Percentiles rank a stretch among this genome's conserved stretches.
Conservation (phyloP, 1,140 invertebrate genomes). For the Solenopsis invicta region DNA sequence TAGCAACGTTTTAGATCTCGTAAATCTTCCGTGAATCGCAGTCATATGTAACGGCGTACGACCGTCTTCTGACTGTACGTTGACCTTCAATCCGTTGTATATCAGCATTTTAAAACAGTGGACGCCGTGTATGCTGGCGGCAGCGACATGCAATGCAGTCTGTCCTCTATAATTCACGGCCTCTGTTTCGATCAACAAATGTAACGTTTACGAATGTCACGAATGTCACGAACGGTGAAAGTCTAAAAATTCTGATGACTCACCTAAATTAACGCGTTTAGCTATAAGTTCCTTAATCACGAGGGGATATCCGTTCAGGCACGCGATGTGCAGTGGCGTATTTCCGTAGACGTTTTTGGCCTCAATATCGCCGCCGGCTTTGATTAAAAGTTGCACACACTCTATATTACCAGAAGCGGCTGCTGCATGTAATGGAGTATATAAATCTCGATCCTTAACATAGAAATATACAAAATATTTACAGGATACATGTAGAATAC, state of each 20-base stretch:
- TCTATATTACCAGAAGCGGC: constrained; percentile 88
- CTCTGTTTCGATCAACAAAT: constrained; percentile 72
- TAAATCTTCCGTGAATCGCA: constrained; percentile 90
- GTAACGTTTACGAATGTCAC: constrained; percentile 1
- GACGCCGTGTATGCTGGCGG: constrained; percentile 89
- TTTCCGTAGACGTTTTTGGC: constrained; percentile 89
- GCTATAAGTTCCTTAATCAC: constrained; percentile 86
- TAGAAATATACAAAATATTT: constrained; percentile 6
- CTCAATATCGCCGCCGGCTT: constrained; percentile 88
- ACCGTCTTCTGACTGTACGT: constrained; percentile 88
- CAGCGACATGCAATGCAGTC: constrained; percentile 90
- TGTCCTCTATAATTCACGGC: constrained; percentile 86
- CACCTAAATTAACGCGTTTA: constrained; percentile 68
- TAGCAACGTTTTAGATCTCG: constrained; percentile 89
- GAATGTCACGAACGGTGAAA: neutral
- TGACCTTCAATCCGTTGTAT: constrained; percentile 87
- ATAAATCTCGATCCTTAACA: constrained; percentile 81
- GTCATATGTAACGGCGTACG: constrained; percentile 91
- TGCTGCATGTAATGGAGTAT: constrained; percentile 90
- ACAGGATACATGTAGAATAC: neutral
- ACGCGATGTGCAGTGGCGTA: constrained; percentile 89
- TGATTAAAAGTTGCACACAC: constrained; percentile 87
- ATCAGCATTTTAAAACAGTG: constrained; percentile 89
- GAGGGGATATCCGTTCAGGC: constrained; percentile 88
- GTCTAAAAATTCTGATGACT: neutral